phyloP scores from a whole-genome alignment of 2,797 vertebrate genomes.

The Ciconia nigra region DNA sequence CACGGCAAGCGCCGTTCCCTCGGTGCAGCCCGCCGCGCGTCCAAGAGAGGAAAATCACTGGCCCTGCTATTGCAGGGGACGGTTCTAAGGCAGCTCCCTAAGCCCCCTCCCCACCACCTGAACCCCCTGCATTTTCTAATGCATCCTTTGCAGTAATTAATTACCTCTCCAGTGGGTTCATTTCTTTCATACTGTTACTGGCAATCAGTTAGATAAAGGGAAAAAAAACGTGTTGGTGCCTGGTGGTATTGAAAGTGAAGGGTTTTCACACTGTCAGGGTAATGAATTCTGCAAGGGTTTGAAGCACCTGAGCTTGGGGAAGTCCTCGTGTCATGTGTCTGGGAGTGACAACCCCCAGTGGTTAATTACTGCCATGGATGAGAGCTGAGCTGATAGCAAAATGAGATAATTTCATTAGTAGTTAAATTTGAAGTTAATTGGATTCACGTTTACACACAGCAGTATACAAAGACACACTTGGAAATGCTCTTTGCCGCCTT shows the following conservation, averaged over 20 bases:
- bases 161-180: constrained; percentile 52
- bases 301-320: constrained; percentile 72
- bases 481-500: neutral
- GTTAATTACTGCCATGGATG: constrained; percentile 82
- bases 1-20: neutral
- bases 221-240: constrained; percentile 60
- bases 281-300: constrained; percentile 81
- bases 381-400: constrained; percentile 76
- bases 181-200: constrained; percentile 50
- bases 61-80: neutral
- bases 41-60: neutral
- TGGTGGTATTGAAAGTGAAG: constrained; percentile 75
- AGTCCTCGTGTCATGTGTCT: constrained; percentile 77
- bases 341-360: constrained; percentile 83
- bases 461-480: constrained; percentile 62
- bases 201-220: constrained; percentile 70
- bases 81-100: neutral
- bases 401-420: constrained; percentile 81
- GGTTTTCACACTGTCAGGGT: constrained; percentile 78
- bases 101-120: neutral
- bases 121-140: constrained; percentile 22
- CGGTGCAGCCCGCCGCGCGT: rapidly evolving
- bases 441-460: constrained; percentile 69
- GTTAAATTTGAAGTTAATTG: constrained; percentile 82
- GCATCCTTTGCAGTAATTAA: constrained; percentile 58